These are phyloP conservation scores for Drosophila birchii DNA, from an alignment of 2,888 invertebrate species.

Conservation along the genomic window DNA sequence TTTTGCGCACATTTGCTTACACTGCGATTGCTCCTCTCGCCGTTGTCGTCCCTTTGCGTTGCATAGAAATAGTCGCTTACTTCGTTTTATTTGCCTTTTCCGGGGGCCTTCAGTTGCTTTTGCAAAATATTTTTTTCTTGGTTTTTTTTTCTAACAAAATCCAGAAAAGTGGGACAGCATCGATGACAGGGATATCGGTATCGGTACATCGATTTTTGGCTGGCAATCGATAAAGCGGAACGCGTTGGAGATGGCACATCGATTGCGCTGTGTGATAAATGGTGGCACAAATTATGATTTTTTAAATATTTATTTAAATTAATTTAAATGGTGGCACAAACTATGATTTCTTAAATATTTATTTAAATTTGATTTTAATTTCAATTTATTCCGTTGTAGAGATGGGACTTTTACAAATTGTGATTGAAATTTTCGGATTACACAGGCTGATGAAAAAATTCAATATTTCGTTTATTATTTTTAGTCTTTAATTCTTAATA, in stretches of 20 bases:
- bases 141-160: too few species aligned
- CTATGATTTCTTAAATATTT: background rate
- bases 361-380: background rate
- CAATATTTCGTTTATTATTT: too few species aligned
- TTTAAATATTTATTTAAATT: background rate
- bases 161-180: too few species aligned
- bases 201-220: too few species aligned
- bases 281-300: background rate
- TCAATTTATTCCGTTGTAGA: background rate
- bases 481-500: too few species aligned
- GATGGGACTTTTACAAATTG: background rate
- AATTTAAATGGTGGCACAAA: background rate
- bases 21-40: constrained; percentile 32
- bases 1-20: constrained; percentile 77
- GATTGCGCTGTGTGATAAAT: background rate
- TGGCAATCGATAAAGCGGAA: background rate
- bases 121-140: constrained; percentile 69
- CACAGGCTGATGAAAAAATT: too few species aligned
- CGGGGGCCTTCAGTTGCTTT: constrained; percentile 12
- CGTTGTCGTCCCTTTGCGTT: constrained; percentile 10
- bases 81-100: constrained; percentile 8
- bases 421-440: background rate
- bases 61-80: constrained; percentile 1
- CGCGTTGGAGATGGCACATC: background rate
- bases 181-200: too few species aligned